A percentile compares a stretch with the other conserved stretches of the same genome.
Evolutionary conservation across 2,113 vertebrate species (phyloP).

Genomic region (Corythoichthys intestinalis): DNA sequence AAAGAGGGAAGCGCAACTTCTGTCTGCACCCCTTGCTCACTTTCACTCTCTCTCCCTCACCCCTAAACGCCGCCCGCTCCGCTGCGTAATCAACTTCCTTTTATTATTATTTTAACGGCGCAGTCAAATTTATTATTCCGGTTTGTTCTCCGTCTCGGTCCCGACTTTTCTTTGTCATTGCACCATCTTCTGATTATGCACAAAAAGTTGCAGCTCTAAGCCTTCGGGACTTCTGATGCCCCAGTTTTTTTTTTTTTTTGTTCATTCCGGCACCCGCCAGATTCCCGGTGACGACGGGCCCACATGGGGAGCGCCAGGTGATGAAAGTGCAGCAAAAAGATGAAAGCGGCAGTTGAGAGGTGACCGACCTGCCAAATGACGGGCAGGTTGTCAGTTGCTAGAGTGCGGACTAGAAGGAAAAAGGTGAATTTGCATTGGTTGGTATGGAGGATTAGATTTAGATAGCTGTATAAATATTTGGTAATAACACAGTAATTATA

Average conservation of each 20-base stretch:
- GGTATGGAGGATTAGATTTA: not conserved
- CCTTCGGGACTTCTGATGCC: constrained; percentile 73
- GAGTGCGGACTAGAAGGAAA: not conserved
- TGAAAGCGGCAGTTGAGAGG: constrained; percentile 31
- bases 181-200: constrained; percentile 67
- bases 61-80: not conserved
- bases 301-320: constrained; percentile 14
- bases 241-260: constrained; percentile 58
- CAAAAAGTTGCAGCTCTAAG: constrained; percentile 64
- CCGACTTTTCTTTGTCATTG: constrained; percentile 60
- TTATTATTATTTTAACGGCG: not conserved
- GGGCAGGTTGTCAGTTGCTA: not conserved
- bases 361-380: not conserved
- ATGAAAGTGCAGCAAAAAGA: constrained; percentile 34
- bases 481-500: no score
- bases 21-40: constrained; percentile 10
- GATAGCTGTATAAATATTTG: no score
- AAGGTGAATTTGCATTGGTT: not conserved
- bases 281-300: constrained; percentile 34
- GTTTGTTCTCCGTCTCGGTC: constrained; percentile 5
- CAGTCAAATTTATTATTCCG: not conserved
- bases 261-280: not conserved
- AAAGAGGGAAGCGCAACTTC: constrained; percentile 38
- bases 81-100: not conserved
- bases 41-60: constrained; percentile 11